A percentile compares a stretch with the other conserved stretches of the same genome.
Evolutionary conservation across 1,140 invertebrate species (phyloP).

Genomic region (Ladona fulva): DNA sequence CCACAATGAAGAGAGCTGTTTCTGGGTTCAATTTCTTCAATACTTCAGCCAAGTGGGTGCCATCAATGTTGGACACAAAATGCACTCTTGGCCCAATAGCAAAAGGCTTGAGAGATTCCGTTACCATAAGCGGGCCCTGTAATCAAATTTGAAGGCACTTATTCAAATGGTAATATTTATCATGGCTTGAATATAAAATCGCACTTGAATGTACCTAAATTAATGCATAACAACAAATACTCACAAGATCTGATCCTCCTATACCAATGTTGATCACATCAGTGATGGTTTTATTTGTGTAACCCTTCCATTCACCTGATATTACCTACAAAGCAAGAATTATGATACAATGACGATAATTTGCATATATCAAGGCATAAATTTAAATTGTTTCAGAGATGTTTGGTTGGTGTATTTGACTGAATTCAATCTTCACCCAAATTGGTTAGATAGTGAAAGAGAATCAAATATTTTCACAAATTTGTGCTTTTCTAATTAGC

Average conservation of each 20-base stretch:
- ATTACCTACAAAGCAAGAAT: constrained; percentile 44
- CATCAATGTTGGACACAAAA: constrained; percentile 99
- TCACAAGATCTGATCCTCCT: constrained; percentile 92
- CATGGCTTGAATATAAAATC: neutral
- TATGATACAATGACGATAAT: constrained; percentile 21
- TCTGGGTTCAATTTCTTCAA: constrained; percentile 86
- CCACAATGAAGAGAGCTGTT: constrained; percentile 95
- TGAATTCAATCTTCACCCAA: no score
- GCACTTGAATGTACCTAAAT: no score
- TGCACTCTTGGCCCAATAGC: constrained; percentile 81
- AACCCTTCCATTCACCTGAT: constrained; percentile 70
- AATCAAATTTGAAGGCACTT: neutral
- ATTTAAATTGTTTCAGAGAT: no score
- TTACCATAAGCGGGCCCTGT: constrained; percentile 95
- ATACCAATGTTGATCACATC: constrained; percentile 99
- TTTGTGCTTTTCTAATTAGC: no score
- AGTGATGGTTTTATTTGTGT: constrained; percentile 89
- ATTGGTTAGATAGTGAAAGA: no score
- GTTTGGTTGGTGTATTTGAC: no score
- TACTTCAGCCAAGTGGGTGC: constrained; percentile 92
- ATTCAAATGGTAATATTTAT: no score
- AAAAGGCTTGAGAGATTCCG: constrained; percentile 92
- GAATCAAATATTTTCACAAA: no score
- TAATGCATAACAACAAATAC: constrained; percentile 15
- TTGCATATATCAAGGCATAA: constrained; percentile 7